phyloP scores from a whole-genome alignment of 2,113 vertebrate genomes.

The Zapus hudsonius region DNA sequence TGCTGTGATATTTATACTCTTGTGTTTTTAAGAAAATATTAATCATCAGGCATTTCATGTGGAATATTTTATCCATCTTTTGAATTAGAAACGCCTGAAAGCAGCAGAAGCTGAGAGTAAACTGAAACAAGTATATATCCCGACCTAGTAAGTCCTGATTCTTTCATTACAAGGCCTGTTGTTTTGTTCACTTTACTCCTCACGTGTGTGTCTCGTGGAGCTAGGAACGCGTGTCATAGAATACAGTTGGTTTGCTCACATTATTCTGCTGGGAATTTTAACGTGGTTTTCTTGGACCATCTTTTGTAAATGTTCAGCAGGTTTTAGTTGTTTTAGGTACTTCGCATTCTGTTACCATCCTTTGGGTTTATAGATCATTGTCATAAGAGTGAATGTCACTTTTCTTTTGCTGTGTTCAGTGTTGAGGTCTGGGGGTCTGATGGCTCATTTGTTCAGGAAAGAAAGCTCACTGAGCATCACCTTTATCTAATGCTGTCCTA shows the following conservation, averaged over 20 bases:
- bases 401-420: conserved; percentile 39
- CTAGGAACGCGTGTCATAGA: neutral
- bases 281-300: neutral
- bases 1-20: conserved; percentile 52
- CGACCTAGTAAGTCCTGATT: conserved; percentile 93
- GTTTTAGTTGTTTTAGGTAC: neutral
- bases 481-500: neutral
- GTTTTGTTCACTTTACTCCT: neutral
- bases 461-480: neutral
- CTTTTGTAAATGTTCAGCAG: neutral
- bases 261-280: neutral
- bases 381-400: neutral
- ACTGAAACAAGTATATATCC: conserved; percentile 99
- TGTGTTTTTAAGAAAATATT: conserved; percentile 42
- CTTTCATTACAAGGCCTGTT: neutral
- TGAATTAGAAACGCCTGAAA: conserved; percentile 95
- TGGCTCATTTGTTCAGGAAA: conserved; percentile 14
- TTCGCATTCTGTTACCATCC: neutral
- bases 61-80: conserved; percentile 79
- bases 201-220: neutral
- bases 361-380: neutral
- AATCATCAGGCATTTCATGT: conserved; percentile 53
- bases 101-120: conserved; percentile 98
- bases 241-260: neutral
- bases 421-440: neutral